A percentile compares a stretch with the other conserved stretches of the same genome.
Evolutionary conservation across 2,888 invertebrate genomes (phyloP).

Genomic region (Lasioglossum pauxillum): DNA sequence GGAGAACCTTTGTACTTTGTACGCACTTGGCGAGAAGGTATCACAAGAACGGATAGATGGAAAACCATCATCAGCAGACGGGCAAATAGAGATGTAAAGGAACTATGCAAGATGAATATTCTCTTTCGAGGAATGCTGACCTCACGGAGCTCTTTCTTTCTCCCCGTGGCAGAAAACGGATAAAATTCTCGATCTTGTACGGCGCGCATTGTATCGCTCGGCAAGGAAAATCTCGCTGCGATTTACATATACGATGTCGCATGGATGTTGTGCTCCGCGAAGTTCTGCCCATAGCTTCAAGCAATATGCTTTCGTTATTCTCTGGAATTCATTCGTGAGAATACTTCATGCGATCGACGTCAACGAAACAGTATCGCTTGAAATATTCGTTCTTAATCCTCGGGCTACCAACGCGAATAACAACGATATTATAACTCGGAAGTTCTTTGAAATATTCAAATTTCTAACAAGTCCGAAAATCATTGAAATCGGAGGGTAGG

Average conservation of each 20-base stretch:
- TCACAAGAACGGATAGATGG: slow-evolving; percentile 29
- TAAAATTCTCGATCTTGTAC: slow-evolving; percentile 17
- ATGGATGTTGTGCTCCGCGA: not conserved
- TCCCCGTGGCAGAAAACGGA: not conserved
- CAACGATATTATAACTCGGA: not conserved
- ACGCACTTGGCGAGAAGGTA: slow-evolving; percentile 16
- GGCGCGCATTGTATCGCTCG: slow-evolving; percentile 2
- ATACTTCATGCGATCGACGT: not conserved
- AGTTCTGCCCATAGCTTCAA: not conserved
- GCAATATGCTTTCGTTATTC: slow-evolving; percentile 14
- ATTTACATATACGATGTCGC: slow-evolving; percentile 10
- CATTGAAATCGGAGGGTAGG: too few species aligned
- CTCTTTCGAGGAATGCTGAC: slow-evolving; percentile 19
- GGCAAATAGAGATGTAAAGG: slow-evolving; percentile 23
- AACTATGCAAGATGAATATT: slow-evolving; percentile 37
- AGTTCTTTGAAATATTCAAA: too few species aligned
- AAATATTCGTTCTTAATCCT: slow-evolving; percentile 7
- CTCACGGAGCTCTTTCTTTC: not conserved
- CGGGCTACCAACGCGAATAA: not conserved
- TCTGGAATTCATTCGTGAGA: not conserved
- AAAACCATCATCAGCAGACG: slow-evolving; percentile 44
- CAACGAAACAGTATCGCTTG: not conserved
- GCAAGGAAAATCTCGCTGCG: slow-evolving; percentile 18
- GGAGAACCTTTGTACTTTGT: slow-evolving; percentile 65
- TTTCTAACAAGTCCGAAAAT: too few species aligned